Evolutionary conservation across 2,888 invertebrate species (phyloP), one percentile per base, ranked within the genome.

Genomic region (Acronicta alni): DNA sequence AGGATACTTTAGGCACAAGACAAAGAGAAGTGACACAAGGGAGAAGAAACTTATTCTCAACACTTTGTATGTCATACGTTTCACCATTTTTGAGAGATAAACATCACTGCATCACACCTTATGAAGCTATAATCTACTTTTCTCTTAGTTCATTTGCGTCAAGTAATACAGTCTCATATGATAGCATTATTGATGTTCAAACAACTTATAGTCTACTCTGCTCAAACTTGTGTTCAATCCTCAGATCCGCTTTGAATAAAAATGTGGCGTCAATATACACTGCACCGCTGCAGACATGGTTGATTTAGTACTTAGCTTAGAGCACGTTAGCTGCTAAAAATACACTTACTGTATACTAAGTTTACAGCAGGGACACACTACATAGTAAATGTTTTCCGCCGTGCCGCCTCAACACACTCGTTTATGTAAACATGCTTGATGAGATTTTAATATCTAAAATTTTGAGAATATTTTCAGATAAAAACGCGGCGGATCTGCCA

Each of bases 391-490:
- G 39, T 57, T 57, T 66, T 45, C 35, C 39, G 17, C 3, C n/a
- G 3, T 16, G 20, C 15, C 10, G 7, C 45, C 6, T 30, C 30
- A 35, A 44, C 38, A 30, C 23, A 17, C 17, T 17, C 20, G 37
- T 63, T 57, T 48, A 45, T 62, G 47, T 37, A 15, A 12, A 30
- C 18, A 16, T 17, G n/a, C 16, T 32, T 67, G 37, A 67, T 59
- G 59, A 46, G 45, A 46, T 42, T 67, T 67, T 63, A 63, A 63
- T 67, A 49, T 58, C 17, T 58, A 42, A 37, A 17, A 35, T 30
- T 35, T 35, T 35, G 35, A 1, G n/a, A n/a, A 35, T n/a, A 35
- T 35, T 35, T 35, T 35, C 35, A n/a, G 35, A 35, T n/a, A 35
- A 35, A n/a, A 35, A n/a, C 35, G 1, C 2, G 35, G n/a, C n/a